Percentiles rank a stretch among this genome's conserved stretches.
These are phyloP conservation scores for Magallana angulata DNA, from an alignment of 1,140 invertebrate genomes.

Conservation along the genomic window DNA sequence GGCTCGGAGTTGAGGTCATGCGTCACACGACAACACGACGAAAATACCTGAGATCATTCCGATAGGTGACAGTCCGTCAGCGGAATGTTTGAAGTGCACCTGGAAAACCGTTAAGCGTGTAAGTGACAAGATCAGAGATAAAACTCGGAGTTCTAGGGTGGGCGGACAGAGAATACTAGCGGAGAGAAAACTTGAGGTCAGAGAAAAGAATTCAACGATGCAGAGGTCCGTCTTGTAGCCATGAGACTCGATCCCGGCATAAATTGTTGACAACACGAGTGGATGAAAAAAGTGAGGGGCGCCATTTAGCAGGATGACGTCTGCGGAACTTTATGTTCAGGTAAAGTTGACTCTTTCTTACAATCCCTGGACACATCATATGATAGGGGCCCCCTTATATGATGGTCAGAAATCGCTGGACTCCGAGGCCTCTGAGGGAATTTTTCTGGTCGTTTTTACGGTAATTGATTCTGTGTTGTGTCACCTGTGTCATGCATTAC, in stretches of 20 bases:
- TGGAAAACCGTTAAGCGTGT: conserved; percentile 14
- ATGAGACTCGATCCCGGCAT: conserved; percentile 19
- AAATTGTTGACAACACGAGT: neutral
- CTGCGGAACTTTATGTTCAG: conserved; percentile 42
- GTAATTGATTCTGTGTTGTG: too few species aligned
- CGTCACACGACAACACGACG: conserved; percentile 15
- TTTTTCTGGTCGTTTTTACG: too few species aligned
- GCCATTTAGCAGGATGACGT: conserved; percentile 23
- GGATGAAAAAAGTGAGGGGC: neutral
- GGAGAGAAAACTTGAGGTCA: conserved; percentile 2
- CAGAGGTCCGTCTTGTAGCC: neutral
- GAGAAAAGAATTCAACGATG: neutral
- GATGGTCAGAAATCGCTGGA: too few species aligned
- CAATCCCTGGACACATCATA: too few species aligned
- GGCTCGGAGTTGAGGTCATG: neutral
- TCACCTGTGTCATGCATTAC: too few species aligned
- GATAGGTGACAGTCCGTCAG: conserved; percentile 22
- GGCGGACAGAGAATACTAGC: neutral
- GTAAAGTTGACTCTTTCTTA: neutral
- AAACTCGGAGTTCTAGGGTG: conserved; percentile 19
- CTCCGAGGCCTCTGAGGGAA: too few species aligned
- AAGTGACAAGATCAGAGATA: conserved; percentile 29
- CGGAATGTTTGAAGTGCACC: conserved; percentile 19
- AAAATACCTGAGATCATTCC: conserved; percentile 31
- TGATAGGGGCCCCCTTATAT: too few species aligned